Conservation (phyloP, 2,113 vertebrate species). For the Ginglymostoma cirratum region DNA sequence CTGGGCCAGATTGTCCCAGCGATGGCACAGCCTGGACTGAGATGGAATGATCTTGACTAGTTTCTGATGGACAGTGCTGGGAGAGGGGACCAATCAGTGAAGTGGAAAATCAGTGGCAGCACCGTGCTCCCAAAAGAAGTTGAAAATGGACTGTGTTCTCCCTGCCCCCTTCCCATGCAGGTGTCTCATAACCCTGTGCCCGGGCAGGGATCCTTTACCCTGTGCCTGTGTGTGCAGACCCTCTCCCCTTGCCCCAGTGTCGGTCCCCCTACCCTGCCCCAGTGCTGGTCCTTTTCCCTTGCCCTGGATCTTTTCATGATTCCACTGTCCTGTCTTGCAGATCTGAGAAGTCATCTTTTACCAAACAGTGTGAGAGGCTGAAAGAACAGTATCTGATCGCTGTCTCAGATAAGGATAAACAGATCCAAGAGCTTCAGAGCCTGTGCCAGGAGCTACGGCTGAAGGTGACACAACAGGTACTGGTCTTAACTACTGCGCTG, state of each 20-base stretch:
- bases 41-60: background rate
- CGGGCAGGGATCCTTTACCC: no score
- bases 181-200: no score
- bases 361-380: constrained; percentile 62
- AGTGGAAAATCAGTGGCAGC: background rate
- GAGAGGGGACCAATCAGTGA: background rate
- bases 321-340: constrained; percentile 42
- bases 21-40: background rate
- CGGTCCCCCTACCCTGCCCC: no score
- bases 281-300: no score
- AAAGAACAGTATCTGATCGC: constrained; percentile 74
- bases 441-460: constrained; percentile 57
- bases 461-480: background rate
- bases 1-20: background rate
- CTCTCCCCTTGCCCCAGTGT: no score
- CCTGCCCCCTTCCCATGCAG: no score
- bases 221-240: no score
- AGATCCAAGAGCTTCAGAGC: constrained; percentile 61
- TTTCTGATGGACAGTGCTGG: background rate
- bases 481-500: background rate
- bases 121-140: background rate
- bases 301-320: background rate
- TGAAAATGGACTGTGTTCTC: background rate
- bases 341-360: constrained; percentile 61
- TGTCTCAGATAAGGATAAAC: constrained; percentile 73